Evolutionary conservation across 2,797 vertebrate species (phyloP).

Genomic region (Vultur gryphus): DNA sequence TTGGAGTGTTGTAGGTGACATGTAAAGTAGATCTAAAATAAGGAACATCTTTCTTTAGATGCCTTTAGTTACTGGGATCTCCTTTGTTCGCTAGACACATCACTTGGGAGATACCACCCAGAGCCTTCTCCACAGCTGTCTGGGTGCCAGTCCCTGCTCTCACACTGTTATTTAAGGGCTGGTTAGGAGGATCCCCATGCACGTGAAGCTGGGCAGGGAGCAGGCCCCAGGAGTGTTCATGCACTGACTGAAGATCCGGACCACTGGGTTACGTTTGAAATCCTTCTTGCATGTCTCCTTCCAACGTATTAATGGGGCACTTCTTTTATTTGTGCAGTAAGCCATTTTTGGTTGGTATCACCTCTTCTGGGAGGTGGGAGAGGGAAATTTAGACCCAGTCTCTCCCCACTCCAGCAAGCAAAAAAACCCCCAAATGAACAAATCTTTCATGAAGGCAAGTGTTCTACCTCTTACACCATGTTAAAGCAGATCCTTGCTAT

Average conservation of each 20-base stretch:
- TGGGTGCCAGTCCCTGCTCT: background rate
- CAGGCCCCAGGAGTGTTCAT: background rate
- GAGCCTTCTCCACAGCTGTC: background rate
- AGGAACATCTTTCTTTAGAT: background rate
- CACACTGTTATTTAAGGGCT: background rate
- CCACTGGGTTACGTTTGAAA: background rate
- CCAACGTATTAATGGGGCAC: accelerated
- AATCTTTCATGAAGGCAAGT: background rate
- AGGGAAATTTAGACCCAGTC: background rate
- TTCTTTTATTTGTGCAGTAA: background rate
- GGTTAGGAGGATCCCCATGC: background rate
- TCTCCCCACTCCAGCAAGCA: background rate
- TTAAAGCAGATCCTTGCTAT: background rate
- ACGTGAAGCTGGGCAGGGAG: background rate
- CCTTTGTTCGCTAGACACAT: background rate
- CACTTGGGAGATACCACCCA: background rate
- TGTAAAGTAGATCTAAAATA: background rate
- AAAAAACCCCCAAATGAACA: accelerated
- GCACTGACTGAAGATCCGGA: background rate
- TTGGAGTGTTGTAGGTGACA: background rate
- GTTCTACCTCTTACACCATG: background rate
- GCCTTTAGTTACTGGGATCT: background rate
- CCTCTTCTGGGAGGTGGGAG: background rate
- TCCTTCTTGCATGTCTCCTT: background rate
- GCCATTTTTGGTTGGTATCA: background rate